phyloP scores from a whole-genome alignment of 1,140 invertebrate species.

The Cydia amplana region DNA sequence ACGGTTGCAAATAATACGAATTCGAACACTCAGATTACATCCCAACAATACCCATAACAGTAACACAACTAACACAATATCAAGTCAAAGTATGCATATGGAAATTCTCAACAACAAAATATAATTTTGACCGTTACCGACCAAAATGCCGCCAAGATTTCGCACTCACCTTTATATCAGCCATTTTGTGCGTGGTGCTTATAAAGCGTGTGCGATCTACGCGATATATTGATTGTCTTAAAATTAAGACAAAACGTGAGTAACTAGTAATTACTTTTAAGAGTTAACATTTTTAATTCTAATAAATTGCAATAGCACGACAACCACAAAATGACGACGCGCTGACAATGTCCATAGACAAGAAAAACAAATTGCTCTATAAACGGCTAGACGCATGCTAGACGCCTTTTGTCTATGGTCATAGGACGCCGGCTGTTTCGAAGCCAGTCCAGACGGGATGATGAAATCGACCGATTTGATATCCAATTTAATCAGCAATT shows the following conservation, averaged over 20 bases:
- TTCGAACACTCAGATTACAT: neutral
- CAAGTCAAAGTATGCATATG: neutral
- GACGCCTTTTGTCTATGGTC: neutral
- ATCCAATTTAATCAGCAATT: too few species aligned
- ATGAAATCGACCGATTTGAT: too few species aligned
- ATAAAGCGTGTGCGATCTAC: conserved; percentile 65
- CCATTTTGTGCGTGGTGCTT: conserved; percentile 67
- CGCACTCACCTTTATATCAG: conserved; percentile 75
- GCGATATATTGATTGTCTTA: conserved; percentile 55
- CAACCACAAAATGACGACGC: conserved; percentile 60
- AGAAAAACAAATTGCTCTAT: conserved; percentile 32
- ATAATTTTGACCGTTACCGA: conserved; percentile 66
- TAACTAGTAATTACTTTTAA: conserved; percentile 48
- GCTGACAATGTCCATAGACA: conserved; percentile 56
- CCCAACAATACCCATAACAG: neutral
- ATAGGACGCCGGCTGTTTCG: neutral
- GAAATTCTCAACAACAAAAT: conserved; percentile 41
- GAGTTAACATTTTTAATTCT: conserved; percentile 65
- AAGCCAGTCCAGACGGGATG: neutral
- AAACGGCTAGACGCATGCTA: conserved; percentile 10
- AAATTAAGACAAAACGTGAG: conserved; percentile 52
- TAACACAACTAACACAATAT: neutral
- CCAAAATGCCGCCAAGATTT: conserved; percentile 74
- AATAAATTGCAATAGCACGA: conserved; percentile 50
- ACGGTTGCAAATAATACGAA: neutral